Conservation (phyloP, 2,113 vertebrate species). For the Leptobrachium leishanense region DNA sequence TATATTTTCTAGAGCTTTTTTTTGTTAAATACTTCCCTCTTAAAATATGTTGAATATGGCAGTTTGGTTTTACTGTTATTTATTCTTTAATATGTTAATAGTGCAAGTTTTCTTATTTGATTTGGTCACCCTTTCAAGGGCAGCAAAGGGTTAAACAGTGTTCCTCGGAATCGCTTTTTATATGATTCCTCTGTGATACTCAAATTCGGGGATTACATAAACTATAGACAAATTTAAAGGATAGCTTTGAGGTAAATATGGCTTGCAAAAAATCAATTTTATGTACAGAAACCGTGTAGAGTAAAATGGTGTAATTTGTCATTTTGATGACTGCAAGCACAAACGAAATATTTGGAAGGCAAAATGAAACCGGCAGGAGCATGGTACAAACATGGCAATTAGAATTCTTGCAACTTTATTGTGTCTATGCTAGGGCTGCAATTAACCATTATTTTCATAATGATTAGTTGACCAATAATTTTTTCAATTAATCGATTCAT, state of each 20-base stretch:
- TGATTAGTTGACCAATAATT: too few relatives aligned
- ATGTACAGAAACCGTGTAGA: constrained; percentile 32
- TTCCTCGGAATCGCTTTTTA: not conserved
- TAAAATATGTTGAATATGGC: too few relatives aligned
- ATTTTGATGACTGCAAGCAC: constrained; percentile 30
- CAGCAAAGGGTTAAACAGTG: not conserved
- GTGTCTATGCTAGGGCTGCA: not conserved
- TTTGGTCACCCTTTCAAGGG: too few relatives aligned
- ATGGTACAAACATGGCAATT: not conserved
- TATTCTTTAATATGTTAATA: too few relatives aligned
- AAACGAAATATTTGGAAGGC: constrained; percentile 27
- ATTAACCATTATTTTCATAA: not conserved
- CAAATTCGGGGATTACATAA: constrained; percentile 17
- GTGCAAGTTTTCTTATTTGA: too few relatives aligned
- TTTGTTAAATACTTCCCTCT: too few relatives aligned
- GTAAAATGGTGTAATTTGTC: constrained; percentile 32
- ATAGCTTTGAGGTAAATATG: constrained; percentile 31
- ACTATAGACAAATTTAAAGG: constrained; percentile 27
- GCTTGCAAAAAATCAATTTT: constrained; percentile 34
- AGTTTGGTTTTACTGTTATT: too few relatives aligned
- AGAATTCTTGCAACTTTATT: constrained; percentile 16
- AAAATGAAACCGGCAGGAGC: constrained; percentile 1
- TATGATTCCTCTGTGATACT: not conserved
- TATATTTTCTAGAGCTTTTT: too few relatives aligned
- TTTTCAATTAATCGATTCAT: too few relatives aligned